Conservation (phyloP, 1,140 invertebrate genomes). For the Armadillidium nasatum region DNA sequence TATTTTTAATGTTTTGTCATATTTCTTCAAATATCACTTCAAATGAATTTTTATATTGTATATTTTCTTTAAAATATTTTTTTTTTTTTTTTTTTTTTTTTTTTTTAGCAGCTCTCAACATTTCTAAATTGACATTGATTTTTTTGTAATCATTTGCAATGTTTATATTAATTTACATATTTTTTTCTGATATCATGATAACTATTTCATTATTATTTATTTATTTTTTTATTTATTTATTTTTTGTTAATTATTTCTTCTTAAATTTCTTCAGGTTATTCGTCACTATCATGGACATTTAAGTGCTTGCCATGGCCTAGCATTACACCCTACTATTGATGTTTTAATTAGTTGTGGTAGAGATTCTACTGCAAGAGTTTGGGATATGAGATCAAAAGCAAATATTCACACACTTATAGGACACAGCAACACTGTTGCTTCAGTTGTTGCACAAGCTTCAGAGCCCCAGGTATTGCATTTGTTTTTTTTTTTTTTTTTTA, state of each 20-base stretch:
- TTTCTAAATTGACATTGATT: too few relatives aligned
- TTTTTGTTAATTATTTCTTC: too few relatives aligned
- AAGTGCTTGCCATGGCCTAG: conserved; percentile 90
- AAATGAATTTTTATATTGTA: too few relatives aligned
- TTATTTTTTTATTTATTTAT: too few relatives aligned
- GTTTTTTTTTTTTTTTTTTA: too few relatives aligned
- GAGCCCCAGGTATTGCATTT: conserved; percentile 74
- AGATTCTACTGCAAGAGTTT: conserved; percentile 92
- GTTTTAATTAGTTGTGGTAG: conserved; percentile 88
- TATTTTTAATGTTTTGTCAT: too few relatives aligned
- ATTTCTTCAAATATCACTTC: too few relatives aligned
- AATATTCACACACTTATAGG: conserved; percentile 95
- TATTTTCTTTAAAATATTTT: too few relatives aligned
- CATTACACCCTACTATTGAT: conserved; percentile 93
- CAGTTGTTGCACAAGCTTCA: conserved; percentile 81
- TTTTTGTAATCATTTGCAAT: too few relatives aligned
- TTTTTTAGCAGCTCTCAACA: too few relatives aligned
- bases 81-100: too few relatives aligned
- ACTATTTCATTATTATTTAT: neutral
- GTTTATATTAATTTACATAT: neutral
- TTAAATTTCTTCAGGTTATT: conserved; percentile 63
- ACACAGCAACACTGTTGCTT: conserved; percentile 95
- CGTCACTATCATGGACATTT: conserved; percentile 98
- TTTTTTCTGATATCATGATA: too few relatives aligned
- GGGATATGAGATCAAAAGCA: conserved; percentile 98